Evolutionary conservation across 2,113 vertebrate genomes (phyloP), one percentile per base, ranked within the genome.

Genomic region (Synchiropus splendidus): DNA sequence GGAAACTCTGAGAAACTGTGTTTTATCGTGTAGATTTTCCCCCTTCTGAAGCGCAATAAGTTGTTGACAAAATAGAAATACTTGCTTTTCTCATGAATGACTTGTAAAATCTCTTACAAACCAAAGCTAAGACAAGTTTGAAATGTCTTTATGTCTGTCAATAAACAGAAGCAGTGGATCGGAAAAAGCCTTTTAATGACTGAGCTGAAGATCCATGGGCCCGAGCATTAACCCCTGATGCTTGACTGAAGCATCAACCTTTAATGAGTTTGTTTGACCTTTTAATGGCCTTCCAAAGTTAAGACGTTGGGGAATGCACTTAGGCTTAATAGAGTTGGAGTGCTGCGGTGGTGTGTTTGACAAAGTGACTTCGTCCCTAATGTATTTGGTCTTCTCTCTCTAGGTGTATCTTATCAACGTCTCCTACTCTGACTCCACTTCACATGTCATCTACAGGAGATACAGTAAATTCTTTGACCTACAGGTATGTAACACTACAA

Each of bases 401-500:
- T 73, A 96, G 92, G 93, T 97, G 12, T 97, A 97, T 61, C 91
- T 97, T 61, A 93, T 97, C 79, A 92, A 91, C 0, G 93, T 97
- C 42, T 90, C 87, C 42, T 97, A 94, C 89, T 92, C 90, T 0
- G 92, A 97, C 67, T 81, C 89, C 47, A 89, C 87, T 12, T 91
- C 90, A 43, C 90, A 94, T 55, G 79, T 88, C 54, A 88, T 97
- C 85, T 97, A 94, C 80, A 83, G 93, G 64, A 88, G 92, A 79
- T 97, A 97, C 82, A 97, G 91, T 88, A 95, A 92, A 67, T 97
- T 97, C 81, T 97, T 97, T 65, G 92, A 95, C 71, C 79, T 97
- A 34, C 93, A 97, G 90, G 93, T 94, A 86, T 64, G 66, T 45
- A 21, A 13, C n/a, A 15, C 30, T 10, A 4, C 1, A 10, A 15